Evolutionary conservation across 2,797 vertebrate species (phyloP), one percentile per base, ranked within the genome.

Genomic region (Sebastes taczanowskii): DNA sequence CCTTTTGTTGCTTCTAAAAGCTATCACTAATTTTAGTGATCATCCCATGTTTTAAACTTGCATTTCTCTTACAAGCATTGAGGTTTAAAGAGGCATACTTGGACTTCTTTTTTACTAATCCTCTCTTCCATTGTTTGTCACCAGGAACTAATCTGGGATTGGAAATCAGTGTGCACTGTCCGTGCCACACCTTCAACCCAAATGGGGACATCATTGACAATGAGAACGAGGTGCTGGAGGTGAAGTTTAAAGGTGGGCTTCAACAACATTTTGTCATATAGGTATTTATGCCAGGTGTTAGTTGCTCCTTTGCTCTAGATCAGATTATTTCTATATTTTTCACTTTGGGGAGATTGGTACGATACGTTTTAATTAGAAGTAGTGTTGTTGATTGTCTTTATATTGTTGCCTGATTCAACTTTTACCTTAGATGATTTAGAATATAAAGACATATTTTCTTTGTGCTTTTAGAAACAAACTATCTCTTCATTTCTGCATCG

Each of bases 131-230:
- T 77, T 81, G 56, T 86, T 80, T 87, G 66, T 76, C 75, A 75
- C 76, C 91, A 98, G 97, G 97, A 82, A 96, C 95, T 74, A 99
- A 98, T 91, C 90, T 97, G 67, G 97, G 97, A 66, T 93, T 99
- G 94, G 97, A 99, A 88, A 97, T 99, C 75, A 98, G 97, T 63
- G 97, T 99, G 86, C 97, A 98, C 65, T 98, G 97, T 88, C 97
- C 97, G 52, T 99, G 97, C 83, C 96, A 97, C 92, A 97, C 97
- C 80, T 97, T 98, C 87, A 96, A 95, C 84, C 95, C 97, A 65
- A 98, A 98, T 0, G 97, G 97, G 25, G 96, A 97, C 88, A 97
- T 97, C 90, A 94, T 97, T 84, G 97, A 97, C 90, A 97, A 96
- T 25, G 93, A 97, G 78, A 95, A 95, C 0, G 97, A 98, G 87